Base-by-base conservation (phyloP, 1,140 invertebrate genomes). In the Dreissena rostriformis region DNA sequence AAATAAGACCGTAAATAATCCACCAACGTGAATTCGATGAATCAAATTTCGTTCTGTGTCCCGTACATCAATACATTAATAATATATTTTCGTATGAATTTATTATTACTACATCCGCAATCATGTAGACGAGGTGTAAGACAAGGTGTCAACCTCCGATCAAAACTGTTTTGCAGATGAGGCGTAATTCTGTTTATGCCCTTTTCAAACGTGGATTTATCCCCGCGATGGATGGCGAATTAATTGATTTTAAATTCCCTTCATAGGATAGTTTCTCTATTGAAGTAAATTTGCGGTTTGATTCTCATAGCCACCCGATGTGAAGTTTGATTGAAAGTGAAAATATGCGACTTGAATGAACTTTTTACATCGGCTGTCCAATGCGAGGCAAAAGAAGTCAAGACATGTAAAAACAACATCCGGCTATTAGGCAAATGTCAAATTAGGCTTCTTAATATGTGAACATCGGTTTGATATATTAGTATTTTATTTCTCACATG, bases 231-330 rank as follows among this genome's bases (percentile, higher is more conserved):
- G 15, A 51, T 76, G n/a, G 55, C 55, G 28, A 15, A n/a, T 39
- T 55, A 76, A 66, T 76, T 55, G 52, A 65, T 52, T 76, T 76
- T 76, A 63, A 65, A 66, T 65, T 28, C 29, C 12, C 24, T 65
- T 76, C 39, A 74, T 39, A n/a, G 51, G 24, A 17, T 39, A 15
- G 74, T 5, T 39, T 76, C 17, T 49, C n/a, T 63, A 76, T 63
- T 39, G 15, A 17, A 57, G 29, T 17, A 29, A 51, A 63, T 65
- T 75, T 76, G 55, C 17, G 57, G 74, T 24, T 57, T 29, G 65
- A 63, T 29, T 76, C 28, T 52, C 53, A 24, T 19, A 61, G 57
- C 11, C 4, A 2, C 39, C 39, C 39, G 39, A 8, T 39, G 39
- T 39, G 39, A 39, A 39, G 39, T 39, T 39, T 39, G 39, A 39